phyloP scores from a whole-genome alignment of 2,797 vertebrate genomes.

The Chaunax sp. region DNA sequence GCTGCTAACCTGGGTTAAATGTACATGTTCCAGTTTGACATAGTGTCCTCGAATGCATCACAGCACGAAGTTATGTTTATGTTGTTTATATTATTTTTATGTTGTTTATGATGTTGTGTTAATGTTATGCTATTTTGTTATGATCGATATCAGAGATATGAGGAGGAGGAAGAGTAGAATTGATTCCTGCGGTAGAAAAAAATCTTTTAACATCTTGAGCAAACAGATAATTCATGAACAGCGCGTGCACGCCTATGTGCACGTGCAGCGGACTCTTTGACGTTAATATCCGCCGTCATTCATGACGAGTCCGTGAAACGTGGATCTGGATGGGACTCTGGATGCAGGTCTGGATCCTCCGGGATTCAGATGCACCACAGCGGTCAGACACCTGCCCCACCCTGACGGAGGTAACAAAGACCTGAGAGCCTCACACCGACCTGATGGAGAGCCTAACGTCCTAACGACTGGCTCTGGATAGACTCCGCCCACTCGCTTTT shows the following conservation, averaged over 20 bases:
- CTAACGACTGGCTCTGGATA: conserved; percentile 25
- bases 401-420: conserved; percentile 33
- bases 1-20: too few relatives aligned
- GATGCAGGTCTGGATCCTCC: too few relatives aligned
- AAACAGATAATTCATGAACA: too few relatives aligned
- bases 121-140: too few relatives aligned
- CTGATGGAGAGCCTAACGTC: conserved; percentile 17
- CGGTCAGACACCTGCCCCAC: conserved; percentile 70
- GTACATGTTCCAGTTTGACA: too few relatives aligned
- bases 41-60: conserved; percentile 28
- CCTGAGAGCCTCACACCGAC: too few relatives aligned
- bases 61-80: too few relatives aligned
- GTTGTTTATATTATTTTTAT: too few relatives aligned
- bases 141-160: background rate
- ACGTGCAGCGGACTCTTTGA: conserved; percentile 1
- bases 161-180: conserved; percentile 20
- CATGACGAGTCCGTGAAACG: conserved; percentile 48
- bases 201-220: too few relatives aligned
- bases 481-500: conserved; percentile 51
- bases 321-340: conserved; percentile 28
- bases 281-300: conserved; percentile 54
- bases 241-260: background rate
- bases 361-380: background rate
- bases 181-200: conserved; percentile 51
- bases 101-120: too few relatives aligned